These are phyloP conservation scores for Urosaurus nigricauda DNA, from an alignment of 2,797 vertebrate genomes.

Conservation along the genomic window DNA sequence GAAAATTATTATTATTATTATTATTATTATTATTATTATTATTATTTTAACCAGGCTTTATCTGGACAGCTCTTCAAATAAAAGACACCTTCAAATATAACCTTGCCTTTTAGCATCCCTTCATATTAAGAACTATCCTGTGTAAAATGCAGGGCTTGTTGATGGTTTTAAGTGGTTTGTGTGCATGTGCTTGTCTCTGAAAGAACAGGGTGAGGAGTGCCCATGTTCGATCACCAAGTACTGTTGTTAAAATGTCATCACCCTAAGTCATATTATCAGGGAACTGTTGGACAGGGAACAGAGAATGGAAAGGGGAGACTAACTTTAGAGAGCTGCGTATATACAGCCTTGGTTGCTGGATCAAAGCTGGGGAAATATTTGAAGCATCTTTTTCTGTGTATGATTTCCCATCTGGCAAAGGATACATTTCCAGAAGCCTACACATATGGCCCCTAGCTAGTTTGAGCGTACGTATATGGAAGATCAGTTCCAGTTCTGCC, in stretches of 20 bases:
- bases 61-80: background rate
- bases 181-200: no score
- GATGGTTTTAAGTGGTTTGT: no score
- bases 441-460: background rate
- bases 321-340: background rate
- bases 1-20: no score
- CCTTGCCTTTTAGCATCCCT: no score
- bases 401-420: background rate
- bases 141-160: background rate
- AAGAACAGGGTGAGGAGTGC: no score
- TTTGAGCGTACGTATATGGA: constrained; percentile 45
- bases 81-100: background rate
- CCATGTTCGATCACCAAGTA: no score
- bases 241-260: background rate
- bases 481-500: constrained; percentile 66
- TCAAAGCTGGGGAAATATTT: background rate
- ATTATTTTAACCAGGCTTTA: background rate
- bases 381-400: background rate
- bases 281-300: background rate
- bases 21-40: no score
- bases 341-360: background rate
- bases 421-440: background rate
- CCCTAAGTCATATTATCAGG: background rate
- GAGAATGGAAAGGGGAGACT: background rate
- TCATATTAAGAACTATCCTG: background rate